phyloP scores from a whole-genome alignment of 2,797 vertebrate species.

The Choloepus didactylus region DNA sequence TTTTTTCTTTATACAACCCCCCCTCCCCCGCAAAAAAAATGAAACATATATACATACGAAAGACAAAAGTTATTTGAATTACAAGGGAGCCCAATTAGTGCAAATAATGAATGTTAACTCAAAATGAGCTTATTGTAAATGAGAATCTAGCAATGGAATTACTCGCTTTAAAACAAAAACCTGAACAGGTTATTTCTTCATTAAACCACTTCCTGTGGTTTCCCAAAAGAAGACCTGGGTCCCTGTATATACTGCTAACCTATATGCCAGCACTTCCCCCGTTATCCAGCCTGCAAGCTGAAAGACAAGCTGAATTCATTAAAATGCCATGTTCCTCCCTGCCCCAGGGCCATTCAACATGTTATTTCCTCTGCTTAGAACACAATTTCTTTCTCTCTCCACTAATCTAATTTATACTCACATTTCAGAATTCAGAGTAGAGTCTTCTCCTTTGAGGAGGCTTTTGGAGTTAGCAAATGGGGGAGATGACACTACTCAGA shows the following conservation, averaged over 20 bases:
- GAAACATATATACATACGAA: neutral
- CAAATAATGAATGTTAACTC: neutral
- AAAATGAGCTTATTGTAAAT: neutral
- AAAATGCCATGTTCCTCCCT: neutral
- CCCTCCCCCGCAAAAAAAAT: neutral
- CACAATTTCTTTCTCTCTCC: neutral
- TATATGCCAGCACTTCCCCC: neutral
- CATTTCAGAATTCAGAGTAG: constrained; percentile 5
- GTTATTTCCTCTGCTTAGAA: neutral
- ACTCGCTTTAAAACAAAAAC: constrained; percentile 33
- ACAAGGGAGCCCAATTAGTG: neutral
- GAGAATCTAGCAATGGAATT: neutral
- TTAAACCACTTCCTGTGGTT: neutral
- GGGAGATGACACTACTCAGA: neutral
- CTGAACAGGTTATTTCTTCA: neutral
- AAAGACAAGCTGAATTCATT: neutral
- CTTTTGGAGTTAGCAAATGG: neutral
- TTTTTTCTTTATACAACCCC: constrained; percentile 3
- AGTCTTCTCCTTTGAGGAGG: neutral
- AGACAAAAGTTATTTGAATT: neutral
- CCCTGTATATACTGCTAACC: neutral
- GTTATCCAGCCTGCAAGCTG: neutral
- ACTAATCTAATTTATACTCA: neutral
- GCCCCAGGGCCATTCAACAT: neutral
- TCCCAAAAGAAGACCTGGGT: fast-evolving